phyloP scores from a whole-genome alignment of 2,113 vertebrate genomes.

The Todiramphus saurophagus region DNA sequence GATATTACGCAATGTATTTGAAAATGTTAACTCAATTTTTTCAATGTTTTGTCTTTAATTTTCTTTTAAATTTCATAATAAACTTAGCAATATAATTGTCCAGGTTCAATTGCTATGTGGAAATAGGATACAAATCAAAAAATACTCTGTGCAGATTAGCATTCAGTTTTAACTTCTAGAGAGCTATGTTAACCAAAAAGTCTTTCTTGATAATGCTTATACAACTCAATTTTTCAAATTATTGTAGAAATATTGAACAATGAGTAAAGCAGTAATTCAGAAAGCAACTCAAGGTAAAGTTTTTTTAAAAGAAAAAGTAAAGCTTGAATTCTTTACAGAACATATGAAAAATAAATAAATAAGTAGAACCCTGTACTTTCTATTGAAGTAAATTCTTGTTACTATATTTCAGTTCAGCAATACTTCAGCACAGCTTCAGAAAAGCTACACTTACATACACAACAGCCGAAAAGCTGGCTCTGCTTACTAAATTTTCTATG shows the following conservation, averaged over 20 bases:
- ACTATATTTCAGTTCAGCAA: not conserved
- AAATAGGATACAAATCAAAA: not conserved
- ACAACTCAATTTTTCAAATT: not conserved
- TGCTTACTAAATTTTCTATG: not conserved
- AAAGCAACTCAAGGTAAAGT: not conserved
- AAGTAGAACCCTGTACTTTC: not conserved
- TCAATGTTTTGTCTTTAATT: not conserved
- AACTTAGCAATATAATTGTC: not conserved
- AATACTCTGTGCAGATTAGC: not conserved
- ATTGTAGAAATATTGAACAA: not conserved
- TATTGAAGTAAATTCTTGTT: not conserved
- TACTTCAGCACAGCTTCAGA: not conserved
- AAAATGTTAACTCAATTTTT: not conserved
- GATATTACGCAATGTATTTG: not conserved
- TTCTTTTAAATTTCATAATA: not conserved
- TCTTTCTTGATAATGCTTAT: not conserved
- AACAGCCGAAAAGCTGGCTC: not conserved
- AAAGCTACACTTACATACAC: fast-evolving
- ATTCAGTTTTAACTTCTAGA: not conserved
- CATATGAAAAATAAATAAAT: fast-evolving
- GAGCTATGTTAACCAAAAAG: not conserved
- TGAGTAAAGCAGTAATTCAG: not conserved
- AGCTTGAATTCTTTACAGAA: not conserved
- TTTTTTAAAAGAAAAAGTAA: not conserved
- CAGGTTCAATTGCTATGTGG: not conserved